These are phyloP conservation scores for Alitta virens DNA, from an alignment of 2,888 invertebrate genomes.

Conservation along the genomic window DNA sequence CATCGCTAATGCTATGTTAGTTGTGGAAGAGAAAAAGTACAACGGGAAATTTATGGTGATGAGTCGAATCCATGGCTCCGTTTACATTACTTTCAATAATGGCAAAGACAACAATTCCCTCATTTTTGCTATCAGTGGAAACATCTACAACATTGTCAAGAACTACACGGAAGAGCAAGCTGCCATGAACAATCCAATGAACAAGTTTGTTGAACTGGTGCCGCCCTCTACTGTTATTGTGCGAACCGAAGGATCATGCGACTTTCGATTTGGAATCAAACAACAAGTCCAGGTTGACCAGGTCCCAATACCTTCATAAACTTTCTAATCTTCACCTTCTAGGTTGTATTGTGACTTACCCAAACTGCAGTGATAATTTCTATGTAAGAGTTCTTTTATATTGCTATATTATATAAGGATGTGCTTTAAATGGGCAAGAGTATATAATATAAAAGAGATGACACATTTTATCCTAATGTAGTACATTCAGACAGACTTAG, in stretches of 20 bases:
- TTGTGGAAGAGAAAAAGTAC: conserved; percentile 47
- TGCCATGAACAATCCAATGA: background rate
- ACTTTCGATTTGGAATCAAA: conserved; percentile 32
- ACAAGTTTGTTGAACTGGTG: conserved; percentile 16
- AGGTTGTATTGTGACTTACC: too few relatives aligned
- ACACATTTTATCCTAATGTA: too few relatives aligned
- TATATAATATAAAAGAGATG: too few relatives aligned
- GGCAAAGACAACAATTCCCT: conserved; percentile 29
- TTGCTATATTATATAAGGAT: too few relatives aligned
- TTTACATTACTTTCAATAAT: conserved; percentile 31
- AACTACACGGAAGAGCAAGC: conserved; percentile 13
- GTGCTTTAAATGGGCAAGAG: too few relatives aligned
- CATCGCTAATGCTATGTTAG: conserved; percentile 50
- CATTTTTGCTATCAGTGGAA: conserved; percentile 27
- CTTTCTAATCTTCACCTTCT: too few relatives aligned
- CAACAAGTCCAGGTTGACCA: conserved; percentile 29
- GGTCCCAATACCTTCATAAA: too few relatives aligned
- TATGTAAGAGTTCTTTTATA: too few relatives aligned
- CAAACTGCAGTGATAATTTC: too few relatives aligned
- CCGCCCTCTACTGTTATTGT: conserved; percentile 10
- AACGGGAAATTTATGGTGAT: conserved; percentile 46
- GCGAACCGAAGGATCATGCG: conserved; percentile 27
- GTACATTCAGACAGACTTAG: too few relatives aligned
- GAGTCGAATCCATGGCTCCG: conserved; percentile 30
- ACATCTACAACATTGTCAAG: conserved; percentile 26